phyloP scores from a whole-genome alignment of 2,113 vertebrate genomes.

The Macheiramphus alcinus region DNA sequence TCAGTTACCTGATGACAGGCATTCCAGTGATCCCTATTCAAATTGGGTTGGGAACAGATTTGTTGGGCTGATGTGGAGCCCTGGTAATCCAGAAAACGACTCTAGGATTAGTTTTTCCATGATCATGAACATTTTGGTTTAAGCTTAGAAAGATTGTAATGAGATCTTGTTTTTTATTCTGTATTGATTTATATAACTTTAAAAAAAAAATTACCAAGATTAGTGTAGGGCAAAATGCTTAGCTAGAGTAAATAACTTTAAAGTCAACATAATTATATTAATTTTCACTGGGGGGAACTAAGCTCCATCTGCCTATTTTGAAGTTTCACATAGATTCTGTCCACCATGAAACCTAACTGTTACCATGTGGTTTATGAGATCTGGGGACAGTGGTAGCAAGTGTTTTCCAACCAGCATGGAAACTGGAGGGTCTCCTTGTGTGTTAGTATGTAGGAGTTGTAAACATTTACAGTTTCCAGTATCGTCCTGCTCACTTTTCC shows the following conservation, averaged over 20 bases:
- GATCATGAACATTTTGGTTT: background rate
- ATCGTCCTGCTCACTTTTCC: background rate
- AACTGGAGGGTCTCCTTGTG: background rate
- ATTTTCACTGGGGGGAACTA: background rate
- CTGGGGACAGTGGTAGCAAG: background rate
- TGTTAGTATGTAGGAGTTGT: background rate
- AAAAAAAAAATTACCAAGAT: background rate
- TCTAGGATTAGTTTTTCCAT: background rate
- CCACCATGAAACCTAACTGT: background rate
- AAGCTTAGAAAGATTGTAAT: background rate
- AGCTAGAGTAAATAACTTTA: background rate
- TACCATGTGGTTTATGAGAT: background rate
- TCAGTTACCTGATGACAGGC: background rate
- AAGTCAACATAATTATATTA: background rate
- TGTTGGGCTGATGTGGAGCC: background rate
- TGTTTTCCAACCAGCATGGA: background rate
- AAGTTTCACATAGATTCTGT: background rate
- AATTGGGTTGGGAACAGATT: background rate
- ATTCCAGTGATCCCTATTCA: background rate
- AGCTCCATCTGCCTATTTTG: background rate
- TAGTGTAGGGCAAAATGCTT: background rate
- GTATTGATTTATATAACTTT: background rate
- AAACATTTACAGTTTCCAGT: background rate
- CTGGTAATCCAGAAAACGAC: accelerated
- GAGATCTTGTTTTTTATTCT: background rate